Percentiles rank a stretch among this genome's conserved stretches.
Conservation (phyloP, 2,888 invertebrate species). For the Mythimna ferrago region DNA sequence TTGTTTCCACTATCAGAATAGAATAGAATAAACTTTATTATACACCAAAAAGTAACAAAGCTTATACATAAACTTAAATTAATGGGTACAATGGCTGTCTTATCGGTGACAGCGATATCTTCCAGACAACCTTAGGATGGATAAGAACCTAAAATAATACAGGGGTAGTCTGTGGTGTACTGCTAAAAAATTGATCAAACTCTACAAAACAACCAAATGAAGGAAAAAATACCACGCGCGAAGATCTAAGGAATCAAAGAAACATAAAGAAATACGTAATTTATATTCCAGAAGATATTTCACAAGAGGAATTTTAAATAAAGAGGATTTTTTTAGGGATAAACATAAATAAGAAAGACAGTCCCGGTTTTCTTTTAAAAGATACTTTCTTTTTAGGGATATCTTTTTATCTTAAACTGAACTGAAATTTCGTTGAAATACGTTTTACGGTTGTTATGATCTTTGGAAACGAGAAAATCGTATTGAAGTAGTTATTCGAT, state of each 20-base stretch:
- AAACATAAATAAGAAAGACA: conserved; percentile 15
- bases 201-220: no score
- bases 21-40: no score
- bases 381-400: conserved; percentile 4
- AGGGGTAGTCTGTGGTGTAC: no score
- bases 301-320: neutral
- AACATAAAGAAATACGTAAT: conserved; percentile 10
- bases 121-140: no score
- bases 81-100: no score
- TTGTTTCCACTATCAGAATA: no score
- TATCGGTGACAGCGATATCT: no score
- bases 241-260: neutral
- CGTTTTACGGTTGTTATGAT: neutral
- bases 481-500: neutral
- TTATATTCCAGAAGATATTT: conserved; percentile 12
- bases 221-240: neutral
- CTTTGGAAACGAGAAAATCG: neutral
- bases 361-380: conserved; percentile 15
- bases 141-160: no score
- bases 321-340: conserved; percentile 6
- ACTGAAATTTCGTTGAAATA: conserved; percentile 3
- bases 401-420: neutral
- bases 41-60: no score
- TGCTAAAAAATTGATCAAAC: no score
- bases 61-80: no score